phyloP scores from a whole-genome alignment of 2,797 vertebrate species.

The Echiichthys vipera region DNA sequence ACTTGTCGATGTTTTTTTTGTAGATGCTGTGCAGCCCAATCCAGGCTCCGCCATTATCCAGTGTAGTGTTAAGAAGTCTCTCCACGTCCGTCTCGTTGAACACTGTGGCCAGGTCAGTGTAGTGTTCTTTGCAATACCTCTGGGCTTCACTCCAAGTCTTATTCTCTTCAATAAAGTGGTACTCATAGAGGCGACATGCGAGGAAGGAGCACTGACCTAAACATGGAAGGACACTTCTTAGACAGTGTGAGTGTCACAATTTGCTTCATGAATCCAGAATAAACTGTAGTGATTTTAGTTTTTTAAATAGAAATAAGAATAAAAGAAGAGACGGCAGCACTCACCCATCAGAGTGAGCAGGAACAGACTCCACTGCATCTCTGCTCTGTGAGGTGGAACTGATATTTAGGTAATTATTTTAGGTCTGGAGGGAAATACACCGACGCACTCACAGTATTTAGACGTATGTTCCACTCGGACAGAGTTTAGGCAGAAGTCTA shows the following conservation, averaged over 20 bases:
- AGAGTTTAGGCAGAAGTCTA: no score
- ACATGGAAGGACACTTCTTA: no score
- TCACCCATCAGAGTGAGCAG: slow-evolving; percentile 45
- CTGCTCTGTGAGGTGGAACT: neutral
- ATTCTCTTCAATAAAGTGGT: fast-evolving
- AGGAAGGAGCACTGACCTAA: slow-evolving; percentile 11
- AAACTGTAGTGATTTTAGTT: no score
- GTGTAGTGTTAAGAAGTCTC: neutral
- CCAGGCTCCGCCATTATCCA: slow-evolving; percentile 12
- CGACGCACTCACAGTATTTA: no score
- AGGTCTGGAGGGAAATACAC: no score
- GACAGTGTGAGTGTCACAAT: no score
- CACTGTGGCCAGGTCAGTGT: slow-evolving; percentile 54
- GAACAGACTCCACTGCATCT: slow-evolving; percentile 44
- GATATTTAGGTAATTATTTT: neutral
- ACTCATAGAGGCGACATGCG: neutral
- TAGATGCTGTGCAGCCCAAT: slow-evolving; percentile 35
- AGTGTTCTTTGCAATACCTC: neutral
- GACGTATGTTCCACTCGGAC: no score
- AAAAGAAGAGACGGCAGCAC: no score
- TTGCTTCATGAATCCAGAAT: no score
- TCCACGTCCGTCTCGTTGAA: neutral
- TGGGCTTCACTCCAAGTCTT: slow-evolving; percentile 38
- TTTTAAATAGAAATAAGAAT: no score
- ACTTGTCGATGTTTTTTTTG: no score